Conservation (phyloP, 2,888 invertebrate genomes). For the Tinea semifulvella region DNA sequence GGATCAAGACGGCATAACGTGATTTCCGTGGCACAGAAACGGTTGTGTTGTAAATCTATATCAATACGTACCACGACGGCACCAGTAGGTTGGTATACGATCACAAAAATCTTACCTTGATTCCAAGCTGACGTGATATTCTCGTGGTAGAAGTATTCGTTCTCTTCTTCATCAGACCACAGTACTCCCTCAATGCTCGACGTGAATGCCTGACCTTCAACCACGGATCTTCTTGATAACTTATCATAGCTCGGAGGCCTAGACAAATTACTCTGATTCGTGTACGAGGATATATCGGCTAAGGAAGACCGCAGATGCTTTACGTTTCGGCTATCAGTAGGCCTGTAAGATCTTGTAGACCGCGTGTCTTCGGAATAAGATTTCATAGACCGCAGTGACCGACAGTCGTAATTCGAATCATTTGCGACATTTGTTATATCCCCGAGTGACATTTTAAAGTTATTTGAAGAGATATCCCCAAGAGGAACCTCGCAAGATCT, state of each 20-base stretch:
- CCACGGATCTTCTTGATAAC: constrained; percentile 50
- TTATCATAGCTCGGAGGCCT: constrained; percentile 58
- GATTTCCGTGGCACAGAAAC: no score
- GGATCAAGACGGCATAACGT: no score
- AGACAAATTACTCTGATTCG: constrained; percentile 28
- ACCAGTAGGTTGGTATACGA: no score
- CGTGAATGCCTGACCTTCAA: constrained; percentile 48
- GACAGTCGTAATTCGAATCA: constrained; percentile 40
- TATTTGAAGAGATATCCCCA: constrained; percentile 54
- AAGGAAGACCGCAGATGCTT: constrained; percentile 56
- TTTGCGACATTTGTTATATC: constrained; percentile 40
- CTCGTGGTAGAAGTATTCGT: constrained; percentile 60
- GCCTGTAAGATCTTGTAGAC: constrained; percentile 42
- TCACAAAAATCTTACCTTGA: constrained; percentile 41
- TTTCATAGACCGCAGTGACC: constrained; percentile 44
- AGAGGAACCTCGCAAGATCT: constrained; percentile 57
- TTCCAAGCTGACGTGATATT: constrained; percentile 59
- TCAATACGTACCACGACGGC: no score
- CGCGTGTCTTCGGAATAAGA: constrained; percentile 41
- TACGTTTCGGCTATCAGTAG: constrained; percentile 53
- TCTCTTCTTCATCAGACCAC: constrained; percentile 64
- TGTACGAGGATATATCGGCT: constrained; percentile 42
- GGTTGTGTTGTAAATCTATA: no score
- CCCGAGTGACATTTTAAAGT: constrained; percentile 56
- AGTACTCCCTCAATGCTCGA: constrained; percentile 62